Conservation (phyloP, 2,797 vertebrate species). For the Pelobates cultripes region DNA sequence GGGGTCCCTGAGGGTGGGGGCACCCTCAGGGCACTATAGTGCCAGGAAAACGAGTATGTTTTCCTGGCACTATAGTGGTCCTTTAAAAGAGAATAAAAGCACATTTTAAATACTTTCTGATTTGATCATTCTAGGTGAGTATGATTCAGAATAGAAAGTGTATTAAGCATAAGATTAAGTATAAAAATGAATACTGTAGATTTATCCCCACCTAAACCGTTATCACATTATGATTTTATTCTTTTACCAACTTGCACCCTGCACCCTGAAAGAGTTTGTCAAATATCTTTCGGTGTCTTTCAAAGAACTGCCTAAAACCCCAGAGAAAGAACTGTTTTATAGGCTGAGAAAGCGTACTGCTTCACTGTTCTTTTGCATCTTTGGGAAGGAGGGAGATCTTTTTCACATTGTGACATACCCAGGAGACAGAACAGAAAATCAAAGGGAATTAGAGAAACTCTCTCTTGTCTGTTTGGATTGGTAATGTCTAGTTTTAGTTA, state of each 20-base stretch:
- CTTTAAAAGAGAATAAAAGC: neutral
- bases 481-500: constrained; percentile 54
- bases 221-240: neutral
- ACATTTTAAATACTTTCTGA: neutral
- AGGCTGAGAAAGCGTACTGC: constrained; percentile 59
- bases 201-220: neutral
- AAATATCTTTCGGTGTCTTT: neutral
- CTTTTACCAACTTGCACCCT: neutral
- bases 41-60: too few species aligned
- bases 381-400: constrained; percentile 58
- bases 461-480: constrained; percentile 57
- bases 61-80: too few species aligned
- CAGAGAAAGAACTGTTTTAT: constrained; percentile 53
- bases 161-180: neutral
- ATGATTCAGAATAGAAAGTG: neutral
- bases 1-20: too few species aligned
- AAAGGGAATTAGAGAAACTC: constrained; percentile 62
- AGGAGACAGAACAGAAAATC: constrained; percentile 60
- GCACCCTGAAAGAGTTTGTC: constrained; percentile 7
- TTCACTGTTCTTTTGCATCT: constrained; percentile 36
- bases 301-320: constrained; percentile 24
- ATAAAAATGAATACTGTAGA: neutral
- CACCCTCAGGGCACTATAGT: too few species aligned
- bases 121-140: neutral
- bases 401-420: constrained; percentile 53